Percentiles rank a stretch among this genome's conserved stretches.
These are phyloP conservation scores for Zingel zingel DNA, from an alignment of 2,113 vertebrate genomes.

Conservation along the genomic window DNA sequence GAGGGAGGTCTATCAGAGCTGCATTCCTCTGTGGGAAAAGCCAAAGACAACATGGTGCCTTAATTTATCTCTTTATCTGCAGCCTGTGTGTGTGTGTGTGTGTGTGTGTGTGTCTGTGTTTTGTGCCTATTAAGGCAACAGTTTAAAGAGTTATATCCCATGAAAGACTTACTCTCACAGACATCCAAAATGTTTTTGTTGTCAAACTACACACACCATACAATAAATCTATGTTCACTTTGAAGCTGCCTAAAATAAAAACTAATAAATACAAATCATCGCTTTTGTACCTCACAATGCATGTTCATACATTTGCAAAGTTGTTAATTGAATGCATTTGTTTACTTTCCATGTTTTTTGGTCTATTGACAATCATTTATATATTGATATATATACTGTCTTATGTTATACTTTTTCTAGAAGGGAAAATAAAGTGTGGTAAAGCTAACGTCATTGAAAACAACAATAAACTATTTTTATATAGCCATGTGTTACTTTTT, in stretches of 20 bases:
- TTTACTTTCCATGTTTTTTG: background rate
- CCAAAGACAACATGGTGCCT: constrained; percentile 44
- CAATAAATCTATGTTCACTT: background rate
- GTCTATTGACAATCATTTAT: background rate
- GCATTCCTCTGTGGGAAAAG: constrained; percentile 48
- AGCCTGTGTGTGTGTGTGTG: background rate
- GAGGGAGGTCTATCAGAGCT: constrained; percentile 39
- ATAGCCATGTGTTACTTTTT: no score
- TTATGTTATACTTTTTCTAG: background rate
- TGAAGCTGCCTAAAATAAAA: background rate
- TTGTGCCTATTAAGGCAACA: background rate
- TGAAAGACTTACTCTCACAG: background rate
- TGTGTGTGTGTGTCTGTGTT: background rate
- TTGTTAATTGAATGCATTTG: background rate
- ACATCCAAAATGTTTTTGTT: background rate
- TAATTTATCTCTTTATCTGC: constrained; percentile 38
- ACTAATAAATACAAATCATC: background rate
- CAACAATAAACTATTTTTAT: no score
- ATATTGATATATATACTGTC: background rate
- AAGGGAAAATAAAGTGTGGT: no score
- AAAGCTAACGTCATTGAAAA: no score
- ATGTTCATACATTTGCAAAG: background rate
- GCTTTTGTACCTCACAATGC: background rate
- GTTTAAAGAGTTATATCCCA: background rate
- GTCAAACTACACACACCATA: background rate